These are phyloP conservation scores for Pithys albifrons DNA, from an alignment of 2,113 vertebrate genomes.

Conservation along the genomic window DNA sequence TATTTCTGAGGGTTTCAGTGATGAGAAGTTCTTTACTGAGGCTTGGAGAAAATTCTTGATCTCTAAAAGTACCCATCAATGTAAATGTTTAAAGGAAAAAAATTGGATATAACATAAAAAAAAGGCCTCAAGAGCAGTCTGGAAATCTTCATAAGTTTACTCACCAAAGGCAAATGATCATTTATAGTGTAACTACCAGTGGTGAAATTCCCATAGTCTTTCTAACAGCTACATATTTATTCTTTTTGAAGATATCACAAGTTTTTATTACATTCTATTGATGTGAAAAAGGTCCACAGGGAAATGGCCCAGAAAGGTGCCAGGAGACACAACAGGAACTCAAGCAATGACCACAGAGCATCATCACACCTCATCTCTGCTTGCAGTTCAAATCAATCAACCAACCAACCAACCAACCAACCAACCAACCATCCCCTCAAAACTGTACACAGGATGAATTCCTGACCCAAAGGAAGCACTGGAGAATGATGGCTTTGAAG, in stretches of 20 bases:
- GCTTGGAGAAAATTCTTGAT: neutral
- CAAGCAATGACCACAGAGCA: fast-evolving
- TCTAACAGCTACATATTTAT: neutral
- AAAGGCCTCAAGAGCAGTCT: neutral
- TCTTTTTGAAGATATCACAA: neutral
- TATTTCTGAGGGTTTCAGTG: neutral
- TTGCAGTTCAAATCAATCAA: too few relatives aligned
- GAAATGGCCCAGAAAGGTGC: neutral
- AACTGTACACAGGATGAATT: neutral
- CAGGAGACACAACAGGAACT: neutral
- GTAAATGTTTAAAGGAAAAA: neutral
- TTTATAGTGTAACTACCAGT: neutral
- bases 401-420: neutral
- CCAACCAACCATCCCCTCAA: too few relatives aligned
- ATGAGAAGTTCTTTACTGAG: neutral
- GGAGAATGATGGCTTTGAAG: neutral
- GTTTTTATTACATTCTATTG: neutral
- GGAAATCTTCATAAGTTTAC: neutral
- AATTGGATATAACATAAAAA: neutral
- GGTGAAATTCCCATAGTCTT: neutral
- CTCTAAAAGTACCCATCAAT: neutral
- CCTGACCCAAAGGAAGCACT: neutral
- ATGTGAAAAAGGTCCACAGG: neutral
- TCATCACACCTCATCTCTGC: neutral
- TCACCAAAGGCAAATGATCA: neutral